Evolutionary conservation across 2,888 invertebrate genomes (phyloP).

Genomic region (Morinoia aosen): DNA sequence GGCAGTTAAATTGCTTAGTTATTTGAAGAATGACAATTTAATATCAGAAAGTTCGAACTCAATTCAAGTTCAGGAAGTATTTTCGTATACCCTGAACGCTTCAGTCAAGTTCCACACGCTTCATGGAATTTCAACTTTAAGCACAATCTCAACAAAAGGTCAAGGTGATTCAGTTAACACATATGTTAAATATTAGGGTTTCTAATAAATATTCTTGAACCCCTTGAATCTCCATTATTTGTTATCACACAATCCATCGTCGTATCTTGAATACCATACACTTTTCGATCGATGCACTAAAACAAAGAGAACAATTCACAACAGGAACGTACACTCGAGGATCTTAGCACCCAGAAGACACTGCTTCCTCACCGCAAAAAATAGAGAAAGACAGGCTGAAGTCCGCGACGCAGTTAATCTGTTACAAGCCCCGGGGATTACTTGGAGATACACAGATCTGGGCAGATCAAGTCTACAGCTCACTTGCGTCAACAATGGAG

Average conservation of each 20-base stretch:
- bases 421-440: slow-evolving; percentile 29
- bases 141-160: neutral
- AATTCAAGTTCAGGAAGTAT: neutral
- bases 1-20: neutral
- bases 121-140: neutral
- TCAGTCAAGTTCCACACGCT: neutral
- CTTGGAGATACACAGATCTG: slow-evolving; percentile 4
- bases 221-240: neutral
- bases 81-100: neutral
- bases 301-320: neutral
- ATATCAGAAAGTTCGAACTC: neutral
- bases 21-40: neutral
- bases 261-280: neutral
- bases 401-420: slow-evolving; percentile 6
- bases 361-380: neutral
- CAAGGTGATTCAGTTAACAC: neutral
- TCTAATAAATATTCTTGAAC: neutral
- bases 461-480: slow-evolving; percentile 1
- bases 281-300: neutral
- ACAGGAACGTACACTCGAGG: neutral
- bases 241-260: no score
- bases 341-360: neutral
- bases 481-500: slow-evolving; percentile 16
- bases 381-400: neutral
- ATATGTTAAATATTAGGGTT: neutral